phyloP scores from a whole-genome alignment of 2,888 invertebrate genomes.

The Drosophila testacea region DNA sequence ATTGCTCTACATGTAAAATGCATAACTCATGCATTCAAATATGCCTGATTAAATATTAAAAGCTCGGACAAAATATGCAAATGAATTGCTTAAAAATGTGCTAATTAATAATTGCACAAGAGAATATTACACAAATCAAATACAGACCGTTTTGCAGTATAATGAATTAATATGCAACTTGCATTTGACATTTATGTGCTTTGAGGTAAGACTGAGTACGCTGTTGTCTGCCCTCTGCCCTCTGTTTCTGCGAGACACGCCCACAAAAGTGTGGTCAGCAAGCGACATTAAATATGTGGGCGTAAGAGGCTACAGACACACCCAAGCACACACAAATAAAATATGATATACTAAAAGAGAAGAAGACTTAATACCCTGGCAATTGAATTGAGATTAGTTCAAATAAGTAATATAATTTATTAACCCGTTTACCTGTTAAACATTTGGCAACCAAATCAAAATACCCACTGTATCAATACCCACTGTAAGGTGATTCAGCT shows the following conservation, averaged over 20 bases:
- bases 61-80: slow-evolving; percentile 23
- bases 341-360: neutral
- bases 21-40: slow-evolving; percentile 20
- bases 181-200: slow-evolving; percentile 70
- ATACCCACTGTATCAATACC: slow-evolving; percentile 4
- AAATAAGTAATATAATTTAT: neutral
- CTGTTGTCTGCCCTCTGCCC: too few relatives aligned
- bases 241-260: slow-evolving; percentile 18
- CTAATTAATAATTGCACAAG: slow-evolving; percentile 26
- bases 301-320: slow-evolving; percentile 2
- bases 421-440: slow-evolving; percentile 9
- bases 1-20: slow-evolving; percentile 8
- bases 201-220: slow-evolving; percentile 27
- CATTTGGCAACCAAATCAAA: slow-evolving; percentile 4
- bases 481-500: slow-evolving; percentile 25
- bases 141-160: slow-evolving; percentile 24
- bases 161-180: slow-evolving; percentile 62
- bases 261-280: slow-evolving; percentile 30
- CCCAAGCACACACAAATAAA: neutral
- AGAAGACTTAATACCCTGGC: neutral
- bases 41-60: slow-evolving; percentile 33
- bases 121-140: slow-evolving; percentile 11
- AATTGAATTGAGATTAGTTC: neutral
- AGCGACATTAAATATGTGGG: slow-evolving; percentile 40
- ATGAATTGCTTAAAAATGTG: slow-evolving; percentile 31